Percentiles rank a stretch among this genome's conserved stretches.
phyloP scores from a whole-genome alignment of 2,113 vertebrate genomes.

The Edolisoma coerulescens region DNA sequence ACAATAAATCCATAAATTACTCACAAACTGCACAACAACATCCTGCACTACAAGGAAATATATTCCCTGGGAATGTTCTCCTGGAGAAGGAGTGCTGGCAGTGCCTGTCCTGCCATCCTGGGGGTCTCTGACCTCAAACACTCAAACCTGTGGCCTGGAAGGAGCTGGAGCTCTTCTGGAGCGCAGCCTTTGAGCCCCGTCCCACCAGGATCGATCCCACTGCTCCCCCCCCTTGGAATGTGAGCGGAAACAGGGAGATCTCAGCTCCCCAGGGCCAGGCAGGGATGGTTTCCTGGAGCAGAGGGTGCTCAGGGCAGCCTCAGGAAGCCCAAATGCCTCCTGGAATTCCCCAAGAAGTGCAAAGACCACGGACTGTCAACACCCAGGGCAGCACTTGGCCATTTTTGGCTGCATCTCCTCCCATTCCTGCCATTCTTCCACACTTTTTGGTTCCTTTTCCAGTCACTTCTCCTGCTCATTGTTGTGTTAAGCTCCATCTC shows the following conservation, averaged over 20 bases:
- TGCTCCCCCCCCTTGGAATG: background rate
- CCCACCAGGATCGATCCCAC: background rate
- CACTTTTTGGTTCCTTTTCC: background rate
- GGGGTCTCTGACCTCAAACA: background rate
- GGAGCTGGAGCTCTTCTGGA: background rate
- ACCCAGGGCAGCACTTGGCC: background rate
- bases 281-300: background rate
- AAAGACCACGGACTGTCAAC: background rate
- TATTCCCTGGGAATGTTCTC: background rate
- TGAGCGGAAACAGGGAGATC: background rate
- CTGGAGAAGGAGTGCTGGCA: background rate
- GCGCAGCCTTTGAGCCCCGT: background rate
- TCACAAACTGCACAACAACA: background rate
- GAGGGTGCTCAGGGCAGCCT: background rate
- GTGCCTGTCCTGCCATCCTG: background rate
- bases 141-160: background rate
- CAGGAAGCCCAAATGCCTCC: background rate
- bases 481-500: background rate
- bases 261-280: background rate
- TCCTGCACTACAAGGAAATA: background rate
- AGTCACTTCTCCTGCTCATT: too few species aligned
- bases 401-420: background rate
- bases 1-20: slow-evolving; percentile 58
- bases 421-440: background rate
- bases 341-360: background rate